phyloP scores from a whole-genome alignment of 2,888 invertebrate species.

The Ephialtes manifestator region DNA sequence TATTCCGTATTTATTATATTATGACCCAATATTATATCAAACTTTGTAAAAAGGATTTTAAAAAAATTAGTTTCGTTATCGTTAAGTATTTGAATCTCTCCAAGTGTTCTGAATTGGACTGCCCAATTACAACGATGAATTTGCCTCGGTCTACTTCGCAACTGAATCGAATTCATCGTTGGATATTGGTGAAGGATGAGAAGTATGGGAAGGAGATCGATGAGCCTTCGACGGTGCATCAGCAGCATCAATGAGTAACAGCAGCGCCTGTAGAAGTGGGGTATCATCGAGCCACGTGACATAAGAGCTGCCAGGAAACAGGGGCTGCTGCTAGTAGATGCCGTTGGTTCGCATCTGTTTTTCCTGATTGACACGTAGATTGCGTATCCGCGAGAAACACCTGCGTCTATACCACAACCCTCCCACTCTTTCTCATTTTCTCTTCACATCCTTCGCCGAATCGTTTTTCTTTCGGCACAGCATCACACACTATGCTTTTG shows the following conservation, averaged over 20 bases:
- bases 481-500: not conserved
- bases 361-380: constrained; percentile 83
- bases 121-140: not conserved
- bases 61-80: no score
- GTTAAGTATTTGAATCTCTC: no score
- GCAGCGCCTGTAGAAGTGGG: constrained; percentile 45
- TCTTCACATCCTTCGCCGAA: not conserved
- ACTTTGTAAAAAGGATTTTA: no score
- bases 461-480: constrained; percentile 31
- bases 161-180: constrained; percentile 35
- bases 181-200: not conserved
- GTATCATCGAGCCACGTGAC: constrained; percentile 46
- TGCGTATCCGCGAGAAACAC: constrained; percentile 80
- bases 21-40: no score
- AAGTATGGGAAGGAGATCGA: not conserved
- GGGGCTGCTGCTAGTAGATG: constrained; percentile 41
- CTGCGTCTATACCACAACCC: constrained; percentile 76
- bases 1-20: no score
- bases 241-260: constrained; percentile 40
- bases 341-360: constrained; percentile 80
- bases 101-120: not conserved
- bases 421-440: constrained; percentile 53
- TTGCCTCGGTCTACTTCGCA: not conserved
- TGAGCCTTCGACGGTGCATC: constrained; percentile 19
- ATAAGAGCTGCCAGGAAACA: constrained; percentile 36